phyloP scores from a whole-genome alignment of 2,888 invertebrate genomes.

The Caenorhabditis virilis region DNA sequence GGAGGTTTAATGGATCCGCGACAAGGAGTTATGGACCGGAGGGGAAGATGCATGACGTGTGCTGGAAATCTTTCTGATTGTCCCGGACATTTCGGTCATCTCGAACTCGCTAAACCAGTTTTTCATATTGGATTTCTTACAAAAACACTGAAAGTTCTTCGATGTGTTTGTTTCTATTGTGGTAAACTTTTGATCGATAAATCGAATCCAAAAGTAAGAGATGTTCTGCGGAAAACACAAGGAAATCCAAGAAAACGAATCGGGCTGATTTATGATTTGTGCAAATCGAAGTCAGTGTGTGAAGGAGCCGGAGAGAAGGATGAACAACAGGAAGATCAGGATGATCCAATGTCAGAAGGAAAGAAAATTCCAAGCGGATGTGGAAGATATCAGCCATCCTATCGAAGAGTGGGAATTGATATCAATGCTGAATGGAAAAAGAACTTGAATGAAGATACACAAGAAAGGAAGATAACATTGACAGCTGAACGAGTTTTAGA shows the following conservation, averaged over 20 bases:
- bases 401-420: conserved; percentile 86
- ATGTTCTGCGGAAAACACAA: conserved; percentile 91
- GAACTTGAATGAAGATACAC: conserved; percentile 91
- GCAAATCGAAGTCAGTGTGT: conserved; percentile 96
- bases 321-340: conserved; percentile 27
- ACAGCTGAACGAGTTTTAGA: conserved; percentile 96
- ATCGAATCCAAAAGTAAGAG: conserved; percentile 89
- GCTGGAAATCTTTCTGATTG: conserved; percentile 97
- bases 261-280: conserved; percentile 93
- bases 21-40: conserved; percentile 93
- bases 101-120: conserved; percentile 96
- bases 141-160: conserved; percentile 83
- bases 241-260: conserved; percentile 87
- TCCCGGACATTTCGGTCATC: conserved; percentile 98
- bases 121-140: conserved; percentile 97
- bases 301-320: conserved; percentile 88
- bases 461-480: conserved; percentile 86
- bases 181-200: conserved; percentile 93
- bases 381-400: conserved; percentile 94
- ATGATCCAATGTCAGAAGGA: conserved; percentile 24
- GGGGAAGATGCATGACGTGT: conserved; percentile 82
- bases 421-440: conserved; percentile 94
- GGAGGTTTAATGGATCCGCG: conserved; percentile 99
- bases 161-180: conserved; percentile 80
- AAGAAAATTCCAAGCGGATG: conserved; percentile 79